Evolutionary conservation across 2,888 invertebrate genomes (phyloP).

Genomic region (Cremastinae sp.): DNA sequence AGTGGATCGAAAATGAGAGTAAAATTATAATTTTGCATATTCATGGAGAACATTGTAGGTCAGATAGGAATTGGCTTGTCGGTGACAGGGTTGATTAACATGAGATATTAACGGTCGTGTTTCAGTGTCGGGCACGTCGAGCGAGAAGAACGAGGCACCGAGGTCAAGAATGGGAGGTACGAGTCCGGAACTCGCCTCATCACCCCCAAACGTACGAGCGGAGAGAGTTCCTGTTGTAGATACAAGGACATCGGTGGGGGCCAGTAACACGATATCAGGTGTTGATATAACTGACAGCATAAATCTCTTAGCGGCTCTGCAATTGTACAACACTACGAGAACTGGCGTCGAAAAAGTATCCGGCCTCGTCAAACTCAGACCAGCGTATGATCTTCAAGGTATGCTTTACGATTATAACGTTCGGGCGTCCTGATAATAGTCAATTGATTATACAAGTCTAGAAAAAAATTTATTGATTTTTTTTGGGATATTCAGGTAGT

Average conservation of each 20-base stretch:
- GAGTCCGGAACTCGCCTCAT: slow-evolving; percentile 52
- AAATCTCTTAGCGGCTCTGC: slow-evolving; percentile 90
- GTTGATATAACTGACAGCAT: slow-evolving; percentile 81
- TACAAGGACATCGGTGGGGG: slow-evolving; percentile 76
- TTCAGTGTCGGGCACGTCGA: slow-evolving; percentile 76
- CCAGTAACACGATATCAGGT: slow-evolving; percentile 79
- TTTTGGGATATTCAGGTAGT: too few relatives aligned
- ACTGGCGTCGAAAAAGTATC: slow-evolving; percentile 86
- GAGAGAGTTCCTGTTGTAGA: slow-evolving; percentile 57
- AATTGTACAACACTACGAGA: slow-evolving; percentile 89
- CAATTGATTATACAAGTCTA: too few relatives aligned
- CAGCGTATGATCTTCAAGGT: slow-evolving; percentile 89
- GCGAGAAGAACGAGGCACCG: slow-evolving; percentile 74
- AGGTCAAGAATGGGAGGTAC: slow-evolving; percentile 64
- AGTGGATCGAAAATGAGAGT: too few relatives aligned
- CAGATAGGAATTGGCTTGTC: slow-evolving; percentile 16
- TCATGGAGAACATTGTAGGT: neutral
- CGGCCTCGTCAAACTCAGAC: slow-evolving; percentile 87
- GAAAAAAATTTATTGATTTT: too few relatives aligned
- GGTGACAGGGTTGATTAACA: slow-evolving; percentile 41
- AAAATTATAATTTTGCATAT: slow-evolving; percentile 29
- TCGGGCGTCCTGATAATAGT: too few relatives aligned
- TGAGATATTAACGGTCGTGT: slow-evolving; percentile 55
- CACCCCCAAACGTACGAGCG: slow-evolving; percentile 44
- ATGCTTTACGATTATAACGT: too few relatives aligned